Evolutionary conservation across 2,888 invertebrate species (phyloP), one percentile per base, ranked within the genome.

Genomic region (Blastobasis lacticolella): DNA sequence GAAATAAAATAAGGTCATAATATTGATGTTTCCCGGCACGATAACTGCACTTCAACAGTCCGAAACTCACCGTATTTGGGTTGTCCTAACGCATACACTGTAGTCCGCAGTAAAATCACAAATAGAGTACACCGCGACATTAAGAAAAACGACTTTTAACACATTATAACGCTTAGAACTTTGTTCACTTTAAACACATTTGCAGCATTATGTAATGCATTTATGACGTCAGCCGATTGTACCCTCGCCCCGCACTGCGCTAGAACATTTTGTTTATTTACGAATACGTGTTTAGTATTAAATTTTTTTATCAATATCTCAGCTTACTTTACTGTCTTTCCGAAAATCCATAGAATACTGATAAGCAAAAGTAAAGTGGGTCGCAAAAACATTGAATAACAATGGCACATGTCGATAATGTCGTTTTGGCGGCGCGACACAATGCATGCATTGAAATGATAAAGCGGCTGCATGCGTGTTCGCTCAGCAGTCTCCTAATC

Each of bases 371-470:
- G 40, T 48, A 42, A 41, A 7, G 42, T 37, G 45, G 42, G 40
- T 23, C 49, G 45, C 49, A 53, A 23, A 53, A 48, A 49, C 45
- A 46, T n/a, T 10, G 37, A 38, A 45, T 10, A 43, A 50, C 52
- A 54, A 51, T 49, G 50, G 23, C 5, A 10, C 8, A n/a, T 45
- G 50, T 49, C 38, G 23, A 10, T 23, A 46, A 8, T 38, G 49
- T 49, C 41, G 38, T 51, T 53, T 55, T 55, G 46, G 23, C 10
- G 45, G 44, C 38, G 38, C 54, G 10, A 48, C 48, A 57, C 57
- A 57, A 57, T 57, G 54, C 46, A 7, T n/a, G 53, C 50, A 57
- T 57, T 54, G 51, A 54, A 57, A 57, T 53, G 54, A 57, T 54
- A 57, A 52, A 48, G 43, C 42, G 48, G 23, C 38, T 46, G 38